phyloP scores from a whole-genome alignment of 1,140 invertebrate species.

The Bilobella aurantiaca region DNA sequence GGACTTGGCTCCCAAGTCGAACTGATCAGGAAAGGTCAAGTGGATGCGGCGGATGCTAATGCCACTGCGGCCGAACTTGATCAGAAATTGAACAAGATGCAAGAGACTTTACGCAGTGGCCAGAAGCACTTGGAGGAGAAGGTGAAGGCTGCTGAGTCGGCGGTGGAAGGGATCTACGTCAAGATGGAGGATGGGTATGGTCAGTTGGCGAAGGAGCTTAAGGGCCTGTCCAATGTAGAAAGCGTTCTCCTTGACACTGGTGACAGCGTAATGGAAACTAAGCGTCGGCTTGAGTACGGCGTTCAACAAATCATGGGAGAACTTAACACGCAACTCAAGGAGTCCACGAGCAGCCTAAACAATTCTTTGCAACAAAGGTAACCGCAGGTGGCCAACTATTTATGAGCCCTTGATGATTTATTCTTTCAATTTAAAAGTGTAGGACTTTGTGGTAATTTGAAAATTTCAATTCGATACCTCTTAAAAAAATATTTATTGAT shows the following conservation, averaged over 20 bases:
- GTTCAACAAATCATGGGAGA: conserved; percentile 74
- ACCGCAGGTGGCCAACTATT: neutral
- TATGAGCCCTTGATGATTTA: too few species aligned
- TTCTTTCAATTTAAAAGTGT: too few species aligned
- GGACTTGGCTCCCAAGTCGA: conserved; percentile 17
- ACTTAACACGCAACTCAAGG: conserved; percentile 57
- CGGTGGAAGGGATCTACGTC: conserved; percentile 46
- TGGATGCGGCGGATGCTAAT: neutral
- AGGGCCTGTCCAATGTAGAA: conserved; percentile 59
- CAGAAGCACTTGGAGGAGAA: conserved; percentile 28
- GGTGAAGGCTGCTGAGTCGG: conserved; percentile 45
- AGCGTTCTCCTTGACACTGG: conserved; percentile 69
- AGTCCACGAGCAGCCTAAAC: conserved; percentile 55
- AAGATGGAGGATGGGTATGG: conserved; percentile 50
- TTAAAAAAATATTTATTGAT: too few species aligned
- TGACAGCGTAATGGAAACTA: conserved; percentile 71
- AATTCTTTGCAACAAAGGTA: conserved; percentile 52
- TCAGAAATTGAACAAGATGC: conserved; percentile 17
- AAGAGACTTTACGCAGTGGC: conserved; percentile 25
- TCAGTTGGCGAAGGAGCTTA: conserved; percentile 47
- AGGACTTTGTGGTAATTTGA: neutral
- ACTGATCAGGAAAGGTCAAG: neutral
- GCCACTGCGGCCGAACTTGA: conserved; percentile 18
- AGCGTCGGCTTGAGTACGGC: conserved; percentile 70
- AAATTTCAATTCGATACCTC: neutral